Base-by-base conservation (phyloP, 2,113 vertebrate species). In the Callithrix jacchus region DNA sequence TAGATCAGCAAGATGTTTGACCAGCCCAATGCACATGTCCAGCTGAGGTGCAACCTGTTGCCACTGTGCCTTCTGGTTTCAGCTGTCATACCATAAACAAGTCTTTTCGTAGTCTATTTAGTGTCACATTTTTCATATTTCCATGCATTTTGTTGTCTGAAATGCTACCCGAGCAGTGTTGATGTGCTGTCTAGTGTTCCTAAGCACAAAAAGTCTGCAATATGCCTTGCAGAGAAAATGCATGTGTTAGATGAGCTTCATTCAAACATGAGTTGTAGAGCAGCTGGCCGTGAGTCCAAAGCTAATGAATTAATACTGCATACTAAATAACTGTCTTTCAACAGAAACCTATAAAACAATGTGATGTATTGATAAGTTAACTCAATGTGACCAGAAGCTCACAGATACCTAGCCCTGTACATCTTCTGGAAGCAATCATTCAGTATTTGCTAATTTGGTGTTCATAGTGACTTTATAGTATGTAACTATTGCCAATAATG, bases 1-100 rank as follows among this genome's bases (percentile, higher is more conserved):
- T n/a, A 54, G n/a, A 64, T 35, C 42, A 56, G n/a, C 58, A 25
- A 64, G 87, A 58, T 14, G 3, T 3, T 6, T 16, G 40, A 37
- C 3, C n/a, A 5, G 8, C 20, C 5, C 30, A 5, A 21, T 0
- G 8, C 6, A 4, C 9, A 4, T 5, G 0, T 58, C 42, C 61
- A 25, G 21, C 11, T 4, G 40, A 45, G 11, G 4, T 13, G 12
- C 9, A 21, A 27, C 5, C 13, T 16, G 58, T 14, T 7, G 0
- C 58, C 0, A 0, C 17, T 9, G 40, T 14, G 23, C 9, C 42
- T 87, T n/a, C 20, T 21, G 12, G 6, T 58, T 61, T 74, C 68
- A 47, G 40, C 8, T 76, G n/a, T 84, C n/a, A 5, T 30, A 14
- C 21, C 25, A 0, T 14, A 73, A 30, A 47, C 6, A 37, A 45